phyloP scores from a whole-genome alignment of 2,797 vertebrate genomes.

The Arremon aurantiirostris region DNA sequence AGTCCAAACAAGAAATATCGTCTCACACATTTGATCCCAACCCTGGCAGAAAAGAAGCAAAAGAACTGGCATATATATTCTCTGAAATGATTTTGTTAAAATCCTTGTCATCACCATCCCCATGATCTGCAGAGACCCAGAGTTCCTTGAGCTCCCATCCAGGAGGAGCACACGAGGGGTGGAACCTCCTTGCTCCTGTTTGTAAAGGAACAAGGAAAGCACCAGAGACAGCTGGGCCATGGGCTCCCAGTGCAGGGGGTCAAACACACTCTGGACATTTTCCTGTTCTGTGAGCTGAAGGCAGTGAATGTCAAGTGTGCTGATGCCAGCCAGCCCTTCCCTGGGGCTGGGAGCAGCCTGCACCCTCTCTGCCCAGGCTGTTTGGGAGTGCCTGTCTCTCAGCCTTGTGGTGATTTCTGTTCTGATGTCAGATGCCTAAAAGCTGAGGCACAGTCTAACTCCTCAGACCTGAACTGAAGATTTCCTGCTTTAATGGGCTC shows the following conservation, averaged over 20 bases:
- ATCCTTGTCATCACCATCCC: fast-evolving
- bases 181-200: not conserved
- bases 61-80: not conserved
- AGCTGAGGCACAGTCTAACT: not conserved
- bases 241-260: not conserved
- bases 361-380: fast-evolving
- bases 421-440: not conserved
- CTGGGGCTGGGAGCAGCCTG: not conserved
- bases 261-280: not conserved
- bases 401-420: not conserved
- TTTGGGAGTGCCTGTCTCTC: not conserved
- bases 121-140: not conserved
- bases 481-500: not conserved
- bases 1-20: not conserved
- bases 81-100: not conserved
- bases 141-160: fast-evolving
- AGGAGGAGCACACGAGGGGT: fast-evolving
- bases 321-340: not conserved
- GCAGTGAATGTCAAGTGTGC: too few relatives aligned
- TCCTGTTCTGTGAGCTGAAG: not conserved
- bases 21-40: not conserved
- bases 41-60: not conserved
- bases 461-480: not conserved
- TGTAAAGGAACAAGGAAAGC: too few relatives aligned
- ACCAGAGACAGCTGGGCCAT: not conserved